Base-by-base conservation (phyloP, 2,888 invertebrate species). In the Bombylius major region DNA sequence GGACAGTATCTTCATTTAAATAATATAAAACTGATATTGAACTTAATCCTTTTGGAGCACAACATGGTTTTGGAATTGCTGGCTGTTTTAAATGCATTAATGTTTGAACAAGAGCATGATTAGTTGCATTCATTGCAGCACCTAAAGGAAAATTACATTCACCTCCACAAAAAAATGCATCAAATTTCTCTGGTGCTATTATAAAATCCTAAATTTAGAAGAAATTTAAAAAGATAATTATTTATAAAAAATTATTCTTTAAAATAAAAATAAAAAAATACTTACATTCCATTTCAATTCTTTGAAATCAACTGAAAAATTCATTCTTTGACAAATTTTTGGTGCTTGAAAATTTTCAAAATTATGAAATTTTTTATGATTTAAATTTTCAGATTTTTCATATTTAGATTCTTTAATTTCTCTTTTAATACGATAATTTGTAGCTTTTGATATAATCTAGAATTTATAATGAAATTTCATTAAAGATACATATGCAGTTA, bases 81-180 rank as follows among this genome's bases (percentile, higher is more conserved):
- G 89, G 89, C 62, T 84, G 85, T 69, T 90, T 82, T 34, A 92
- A 78, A 74, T 93, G 91, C 59, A 92, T 90, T 61, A 94, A 75
- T 0, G 92, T 91, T 72, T 93, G 95, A 5, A 96, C 91, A 62
- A 96, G 93, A 12, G 96, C 96, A 73, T 96, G 96, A 75, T 95
- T 96, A 31, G 95, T 94, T 31, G 95, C 93, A 73, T 95, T 94
- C 85, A 93, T 90, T 70, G 89, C 87, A 5, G 89, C 86, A 67
- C 89, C 90, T 56, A 94, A 75, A 0, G 96, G 95, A 69, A 95
- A 95, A 70, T 89, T 88, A 68, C 96, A 96, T 68, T 90, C 89
- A 1, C 96, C 96, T 61, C 86, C 85, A 75, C 96, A 96, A 70
- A 89, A 95, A 72, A 87, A 93, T 0, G 95, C 94, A 50, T 89